A percentile compares a stretch with the other conserved stretches of the same genome.
These are phyloP conservation scores for Chaetura pelagica DNA, from an alignment of 2,113 vertebrate species.

Conservation along the genomic window DNA sequence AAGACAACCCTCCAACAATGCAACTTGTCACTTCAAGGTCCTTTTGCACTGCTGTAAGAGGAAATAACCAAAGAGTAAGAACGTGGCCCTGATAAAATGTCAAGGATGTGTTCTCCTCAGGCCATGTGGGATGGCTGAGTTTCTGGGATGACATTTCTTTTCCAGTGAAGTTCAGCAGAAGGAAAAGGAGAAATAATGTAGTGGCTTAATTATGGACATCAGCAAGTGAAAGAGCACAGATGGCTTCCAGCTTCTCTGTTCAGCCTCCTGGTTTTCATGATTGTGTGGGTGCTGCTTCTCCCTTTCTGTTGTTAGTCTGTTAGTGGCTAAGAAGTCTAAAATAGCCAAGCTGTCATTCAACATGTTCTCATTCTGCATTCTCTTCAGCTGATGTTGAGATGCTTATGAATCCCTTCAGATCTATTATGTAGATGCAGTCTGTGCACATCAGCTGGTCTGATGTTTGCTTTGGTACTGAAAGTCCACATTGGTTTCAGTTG, in stretches of 20 bases:
- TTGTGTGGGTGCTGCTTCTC: rapidly evolving
- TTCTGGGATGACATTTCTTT: background rate
- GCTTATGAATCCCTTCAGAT: background rate
- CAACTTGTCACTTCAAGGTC: background rate
- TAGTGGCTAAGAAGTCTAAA: background rate
- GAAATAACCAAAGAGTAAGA: background rate
- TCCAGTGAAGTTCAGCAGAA: background rate
- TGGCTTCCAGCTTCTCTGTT: background rate
- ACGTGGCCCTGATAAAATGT: background rate
- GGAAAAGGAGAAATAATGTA: background rate
- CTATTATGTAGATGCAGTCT: too few species aligned
- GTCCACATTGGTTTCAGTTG: background rate
- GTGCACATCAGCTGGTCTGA: background rate
- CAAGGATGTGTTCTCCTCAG: background rate
- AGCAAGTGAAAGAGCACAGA: background rate
- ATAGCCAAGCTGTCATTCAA: background rate
- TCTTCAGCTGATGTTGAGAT: background rate
- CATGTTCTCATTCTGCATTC: background rate
- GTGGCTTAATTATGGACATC: background rate
- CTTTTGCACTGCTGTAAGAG: background rate
- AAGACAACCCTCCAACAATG: background rate
- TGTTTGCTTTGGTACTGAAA: background rate
- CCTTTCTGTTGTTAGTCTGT: background rate
- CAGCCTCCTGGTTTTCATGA: background rate
- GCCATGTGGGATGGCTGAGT: background rate